These are phyloP conservation scores for Daubentonia madagascariensis DNA, from an alignment of 2,113 vertebrate species.

Conservation along the genomic window DNA sequence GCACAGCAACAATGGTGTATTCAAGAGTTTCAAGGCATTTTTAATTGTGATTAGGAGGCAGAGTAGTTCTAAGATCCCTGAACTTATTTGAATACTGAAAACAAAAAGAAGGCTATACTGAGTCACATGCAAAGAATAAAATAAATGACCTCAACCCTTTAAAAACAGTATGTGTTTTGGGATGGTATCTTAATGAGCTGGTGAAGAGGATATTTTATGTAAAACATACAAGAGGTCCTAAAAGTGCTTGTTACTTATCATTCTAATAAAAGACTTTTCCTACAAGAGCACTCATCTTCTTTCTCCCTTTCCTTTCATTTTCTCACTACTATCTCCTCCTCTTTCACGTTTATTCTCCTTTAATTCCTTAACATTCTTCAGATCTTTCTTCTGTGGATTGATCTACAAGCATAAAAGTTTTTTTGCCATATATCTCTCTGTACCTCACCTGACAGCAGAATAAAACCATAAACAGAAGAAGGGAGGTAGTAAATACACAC, in stretches of 20 bases:
- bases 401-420: background rate
- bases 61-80: background rate
- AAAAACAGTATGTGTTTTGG: background rate
- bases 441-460: background rate
- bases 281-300: background rate
- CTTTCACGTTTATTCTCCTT: background rate
- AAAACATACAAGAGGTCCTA: background rate
- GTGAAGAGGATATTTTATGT: background rate
- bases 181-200: background rate
- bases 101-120: background rate
- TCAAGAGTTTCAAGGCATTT: background rate
- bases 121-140: background rate
- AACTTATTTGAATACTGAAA: background rate
- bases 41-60: background rate
- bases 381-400: background rate
- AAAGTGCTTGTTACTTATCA: background rate
- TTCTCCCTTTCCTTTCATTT: background rate
- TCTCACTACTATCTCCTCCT: background rate
- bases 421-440: background rate
- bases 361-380: background rate
- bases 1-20: background rate
- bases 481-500: background rate
- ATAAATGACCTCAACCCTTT: background rate
- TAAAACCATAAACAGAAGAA: background rate
- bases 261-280: background rate